These are phyloP conservation scores for Pangasianodon hypophthalmus DNA, from an alignment of 2,113 vertebrate genomes.

Conservation along the genomic window DNA sequence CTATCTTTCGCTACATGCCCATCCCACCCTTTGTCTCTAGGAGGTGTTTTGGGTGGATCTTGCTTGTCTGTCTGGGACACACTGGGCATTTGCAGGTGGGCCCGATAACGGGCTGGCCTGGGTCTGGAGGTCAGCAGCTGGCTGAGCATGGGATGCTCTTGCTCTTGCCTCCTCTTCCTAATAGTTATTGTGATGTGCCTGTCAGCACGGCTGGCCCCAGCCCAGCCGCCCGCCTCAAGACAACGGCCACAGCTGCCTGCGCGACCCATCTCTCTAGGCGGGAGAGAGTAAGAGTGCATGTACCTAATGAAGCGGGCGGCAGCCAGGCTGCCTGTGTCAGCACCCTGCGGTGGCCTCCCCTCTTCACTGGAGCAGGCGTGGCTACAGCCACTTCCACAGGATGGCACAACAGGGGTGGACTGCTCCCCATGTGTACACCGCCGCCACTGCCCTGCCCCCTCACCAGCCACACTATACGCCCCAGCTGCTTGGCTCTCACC, in stretches of 20 bases:
- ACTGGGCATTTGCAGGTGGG: conserved; percentile 55
- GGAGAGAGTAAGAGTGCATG: conserved; percentile 84
- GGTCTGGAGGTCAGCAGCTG: conserved; percentile 75
- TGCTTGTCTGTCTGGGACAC: conserved; percentile 52
- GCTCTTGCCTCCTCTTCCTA: conserved; percentile 71
- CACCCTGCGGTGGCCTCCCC: conserved; percentile 71
- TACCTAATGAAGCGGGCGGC: conserved; percentile 84
- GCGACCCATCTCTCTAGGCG: conserved; percentile 79
- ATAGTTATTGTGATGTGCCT: conserved; percentile 71
- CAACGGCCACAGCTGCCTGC: conserved; percentile 76
- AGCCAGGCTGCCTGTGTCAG: conserved; percentile 73
- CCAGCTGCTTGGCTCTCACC: conserved; percentile 81
- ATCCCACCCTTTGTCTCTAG: conserved; percentile 29
- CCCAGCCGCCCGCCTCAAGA: conserved; percentile 75
- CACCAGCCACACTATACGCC: conserved; percentile 63
- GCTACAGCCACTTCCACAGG: conserved; percentile 71
- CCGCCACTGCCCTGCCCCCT: conserved; percentile 64
- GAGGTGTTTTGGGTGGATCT: conserved; percentile 52
- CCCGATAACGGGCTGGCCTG: conserved; percentile 63
- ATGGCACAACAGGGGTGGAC: conserved; percentile 67
- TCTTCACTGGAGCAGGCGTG: conserved; percentile 75
- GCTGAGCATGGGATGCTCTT: conserved; percentile 74
- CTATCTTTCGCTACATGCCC: conserved; percentile 48
- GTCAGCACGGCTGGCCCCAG: conserved; percentile 64
- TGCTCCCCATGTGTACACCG: conserved; percentile 69